Evolutionary conservation across 1,140 invertebrate species (phyloP).

Genomic region (Anastrepha obliqua): DNA sequence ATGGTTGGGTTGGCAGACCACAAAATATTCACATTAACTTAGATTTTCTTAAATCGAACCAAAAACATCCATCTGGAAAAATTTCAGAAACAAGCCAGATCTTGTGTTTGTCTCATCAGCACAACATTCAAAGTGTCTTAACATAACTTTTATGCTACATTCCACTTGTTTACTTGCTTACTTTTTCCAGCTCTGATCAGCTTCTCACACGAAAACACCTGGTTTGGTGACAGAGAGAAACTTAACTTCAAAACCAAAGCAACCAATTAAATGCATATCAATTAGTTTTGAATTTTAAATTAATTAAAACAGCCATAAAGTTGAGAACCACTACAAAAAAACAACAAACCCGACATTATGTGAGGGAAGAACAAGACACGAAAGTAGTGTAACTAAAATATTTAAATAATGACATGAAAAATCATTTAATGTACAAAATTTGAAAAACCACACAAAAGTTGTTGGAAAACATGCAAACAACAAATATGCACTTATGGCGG

Average conservation of each 20-base stretch:
- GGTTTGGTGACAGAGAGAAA: not conserved
- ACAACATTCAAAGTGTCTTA: too few relatives aligned
- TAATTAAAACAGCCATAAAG: conserved; percentile 37
- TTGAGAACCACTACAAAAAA: not conserved
- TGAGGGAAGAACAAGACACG: not conserved
- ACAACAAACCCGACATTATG: not conserved
- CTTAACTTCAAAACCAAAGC: not conserved
- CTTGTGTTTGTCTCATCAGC: too few relatives aligned
- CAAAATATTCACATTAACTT: too few relatives aligned
- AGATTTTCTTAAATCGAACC: too few relatives aligned
- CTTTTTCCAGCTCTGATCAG: not conserved
- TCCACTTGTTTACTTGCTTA: not conserved
- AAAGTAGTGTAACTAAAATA: conserved; percentile 23
- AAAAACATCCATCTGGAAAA: too few relatives aligned
- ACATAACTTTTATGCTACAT: too few relatives aligned
- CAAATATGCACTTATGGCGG: not conserved
- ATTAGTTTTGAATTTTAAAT: conserved; percentile 26
- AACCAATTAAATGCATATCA: conserved; percentile 12
- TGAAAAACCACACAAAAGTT: not conserved
- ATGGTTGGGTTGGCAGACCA: too few relatives aligned
- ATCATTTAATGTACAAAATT: not conserved
- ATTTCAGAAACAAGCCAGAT: too few relatives aligned
- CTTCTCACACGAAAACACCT: not conserved
- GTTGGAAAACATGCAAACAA: not conserved
- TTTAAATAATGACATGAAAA: conserved; percentile 52